Evolutionary conservation across 2,113 vertebrate species (phyloP).

Genomic region (Petaurus breviceps): DNA sequence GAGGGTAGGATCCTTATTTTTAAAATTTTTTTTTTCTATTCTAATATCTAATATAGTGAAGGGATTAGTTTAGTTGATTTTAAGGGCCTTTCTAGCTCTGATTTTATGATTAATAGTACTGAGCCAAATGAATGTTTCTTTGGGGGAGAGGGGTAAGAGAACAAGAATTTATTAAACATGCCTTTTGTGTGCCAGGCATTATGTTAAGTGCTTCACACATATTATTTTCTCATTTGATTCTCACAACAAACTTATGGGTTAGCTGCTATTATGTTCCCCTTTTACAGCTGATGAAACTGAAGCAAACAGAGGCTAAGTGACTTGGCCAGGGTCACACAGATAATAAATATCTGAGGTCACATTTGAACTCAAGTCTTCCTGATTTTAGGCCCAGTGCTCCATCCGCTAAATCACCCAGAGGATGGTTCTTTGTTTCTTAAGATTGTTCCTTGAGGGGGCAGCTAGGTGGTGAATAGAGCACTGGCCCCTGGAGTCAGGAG

Average conservation of each 20-base stretch:
- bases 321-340: neutral
- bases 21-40: neutral
- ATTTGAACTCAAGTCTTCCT: neutral
- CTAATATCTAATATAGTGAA: neutral
- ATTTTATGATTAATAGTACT: neutral
- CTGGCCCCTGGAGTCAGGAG: no score
- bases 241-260: neutral
- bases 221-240: neutral
- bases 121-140: neutral
- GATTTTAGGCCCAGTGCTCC: neutral
- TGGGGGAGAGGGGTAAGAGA: neutral
- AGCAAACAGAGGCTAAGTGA: neutral
- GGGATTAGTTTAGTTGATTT: neutral
- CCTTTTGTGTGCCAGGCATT: neutral
- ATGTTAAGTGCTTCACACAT: neutral
- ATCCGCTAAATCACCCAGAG: neutral
- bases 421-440: neutral
- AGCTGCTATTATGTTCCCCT: neutral
- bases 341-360: neutral
- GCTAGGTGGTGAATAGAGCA: no score
- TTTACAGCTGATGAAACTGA: neutral
- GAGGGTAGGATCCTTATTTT: neutral
- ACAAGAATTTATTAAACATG: neutral
- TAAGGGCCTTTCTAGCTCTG: neutral
- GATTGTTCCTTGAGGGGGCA: neutral